A percentile compares a stretch with the other conserved stretches of the same genome.
Conservation (phyloP, 2,113 vertebrate genomes). For the Serinus canaria region DNA sequence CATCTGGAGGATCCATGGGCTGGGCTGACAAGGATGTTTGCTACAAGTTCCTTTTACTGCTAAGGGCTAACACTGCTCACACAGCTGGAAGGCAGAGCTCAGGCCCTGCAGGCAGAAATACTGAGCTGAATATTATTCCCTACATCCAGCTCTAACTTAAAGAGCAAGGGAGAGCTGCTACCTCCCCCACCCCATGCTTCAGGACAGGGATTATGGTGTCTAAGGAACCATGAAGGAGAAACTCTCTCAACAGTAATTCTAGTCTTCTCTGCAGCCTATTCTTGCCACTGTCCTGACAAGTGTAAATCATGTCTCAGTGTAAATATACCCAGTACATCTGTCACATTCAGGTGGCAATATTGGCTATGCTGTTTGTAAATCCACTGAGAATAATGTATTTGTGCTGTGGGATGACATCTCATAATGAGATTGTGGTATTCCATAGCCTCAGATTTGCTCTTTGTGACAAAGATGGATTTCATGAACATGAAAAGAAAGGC, state of each 20-base stretch:
- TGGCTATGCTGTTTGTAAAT: constrained; percentile 30
- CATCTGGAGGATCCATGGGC: background rate
- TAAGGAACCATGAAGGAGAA: constrained; percentile 69
- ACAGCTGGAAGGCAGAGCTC: background rate
- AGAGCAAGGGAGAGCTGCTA: background rate
- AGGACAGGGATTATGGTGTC: constrained; percentile 35
- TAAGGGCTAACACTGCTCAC: background rate
- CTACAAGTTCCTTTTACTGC: background rate
- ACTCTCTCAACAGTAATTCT: background rate
- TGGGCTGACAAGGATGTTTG: background rate
- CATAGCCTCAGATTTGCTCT: constrained; percentile 44
- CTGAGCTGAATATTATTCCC: background rate
- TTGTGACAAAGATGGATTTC: constrained; percentile 69
- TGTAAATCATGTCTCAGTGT: constrained; percentile 49
- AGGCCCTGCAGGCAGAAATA: background rate
- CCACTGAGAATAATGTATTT: constrained; percentile 66
- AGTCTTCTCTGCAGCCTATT: background rate
- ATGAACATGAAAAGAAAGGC: background rate
- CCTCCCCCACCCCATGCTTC: background rate
- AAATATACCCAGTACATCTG: constrained; percentile 33
- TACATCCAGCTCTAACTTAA: background rate
- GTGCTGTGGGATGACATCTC: constrained; percentile 56
- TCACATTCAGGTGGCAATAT: constrained; percentile 10
- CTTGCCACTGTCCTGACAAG: constrained; percentile 16
- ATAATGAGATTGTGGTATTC: constrained; percentile 68